Base-by-base conservation (phyloP, 2,797 vertebrate genomes). In the Emydoidea blandingii region DNA sequence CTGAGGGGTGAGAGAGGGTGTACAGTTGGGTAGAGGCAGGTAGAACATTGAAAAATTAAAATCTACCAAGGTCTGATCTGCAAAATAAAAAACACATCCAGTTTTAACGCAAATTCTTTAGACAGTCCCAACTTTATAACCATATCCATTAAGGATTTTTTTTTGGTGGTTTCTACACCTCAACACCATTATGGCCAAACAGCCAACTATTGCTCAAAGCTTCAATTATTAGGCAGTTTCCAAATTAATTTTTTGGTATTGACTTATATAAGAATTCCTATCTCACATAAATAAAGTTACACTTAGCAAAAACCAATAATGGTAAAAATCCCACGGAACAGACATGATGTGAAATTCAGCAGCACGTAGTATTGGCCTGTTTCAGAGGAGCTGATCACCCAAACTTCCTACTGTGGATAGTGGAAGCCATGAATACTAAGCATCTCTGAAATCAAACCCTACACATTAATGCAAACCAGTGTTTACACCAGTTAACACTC, bases 311-410 rank as follows among this genome's bases (percentile, higher is more conserved):
- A 91, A 37, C 44, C 0, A 1, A 1, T 21, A 76, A 47, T 4
- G 56, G 3, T 57, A 81, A 94, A 95, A 57, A 74, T 19, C 5
- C 44, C 87, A 59, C 29, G 23, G 44, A 82, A 23, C n/a, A 72
- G 65, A 72, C 11, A 41, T 74, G 14, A 47, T 49, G 31, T 29
- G 74, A 78, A 78, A 78, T 78, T 78, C 44, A 78, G 44, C 74
- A 78, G 44, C 12, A 0, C 2, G 4, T 1, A 4, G 44, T 41
- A 53, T 25, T 29, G 11, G 12, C 57, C 27, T 52, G 41, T 78
- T 80, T 53, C 34, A 80, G 19, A 53, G 18, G 31, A 52, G 18
- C 79, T n/a, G 34, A n/a, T 80, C 29, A 41, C 3, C 65, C 18
- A 3, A 18, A 81, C 9, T 5, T 68, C 50, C 37, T 15, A 74